Evolutionary conservation across 2,888 invertebrate genomes (phyloP).

Genomic region (Cacoxenus indagator): DNA sequence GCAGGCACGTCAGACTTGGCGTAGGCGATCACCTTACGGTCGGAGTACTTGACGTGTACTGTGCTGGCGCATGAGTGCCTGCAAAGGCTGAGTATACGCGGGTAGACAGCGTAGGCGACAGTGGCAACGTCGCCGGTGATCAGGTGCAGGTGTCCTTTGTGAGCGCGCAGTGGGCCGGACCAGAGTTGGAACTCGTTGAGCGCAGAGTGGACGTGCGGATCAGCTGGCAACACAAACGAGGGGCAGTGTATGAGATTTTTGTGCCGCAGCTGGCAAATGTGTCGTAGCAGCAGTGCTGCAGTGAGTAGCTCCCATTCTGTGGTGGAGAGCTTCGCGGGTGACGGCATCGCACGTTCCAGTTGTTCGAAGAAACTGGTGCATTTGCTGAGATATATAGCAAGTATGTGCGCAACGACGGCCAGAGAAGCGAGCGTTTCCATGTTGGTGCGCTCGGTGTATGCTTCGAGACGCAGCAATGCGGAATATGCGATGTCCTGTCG

Average conservation of each 20-base stretch:
- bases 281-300: constrained; percentile 51
- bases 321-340: constrained; percentile 46
- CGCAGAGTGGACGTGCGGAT: constrained; percentile 53
- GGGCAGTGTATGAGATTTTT: constrained; percentile 53
- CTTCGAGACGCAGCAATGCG: constrained; percentile 47
- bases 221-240: constrained; percentile 53
- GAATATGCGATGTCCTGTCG: constrained; percentile 51
- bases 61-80: constrained; percentile 49
- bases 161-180: constrained; percentile 47
- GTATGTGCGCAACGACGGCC: constrained; percentile 49
- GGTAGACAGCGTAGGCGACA: constrained; percentile 50
- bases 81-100: constrained; percentile 49
- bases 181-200: constrained; percentile 50
- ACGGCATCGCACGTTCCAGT: constrained; percentile 50
- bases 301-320: constrained; percentile 54
- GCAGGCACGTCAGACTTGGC: constrained; percentile 47
- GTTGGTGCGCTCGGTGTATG: constrained; percentile 42
- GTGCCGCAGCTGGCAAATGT: constrained; percentile 52
- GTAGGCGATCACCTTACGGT: constrained; percentile 48
- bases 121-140: constrained; percentile 51
- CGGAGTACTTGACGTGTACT: constrained; percentile 48
- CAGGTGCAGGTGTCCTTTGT: constrained; percentile 49
- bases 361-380: constrained; percentile 54
- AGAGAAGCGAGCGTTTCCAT: constrained; percentile 39
- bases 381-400: constrained; percentile 53